Evolutionary conservation across 2,113 vertebrate species (phyloP).

Genomic region (Sprattus sprattus): DNA sequence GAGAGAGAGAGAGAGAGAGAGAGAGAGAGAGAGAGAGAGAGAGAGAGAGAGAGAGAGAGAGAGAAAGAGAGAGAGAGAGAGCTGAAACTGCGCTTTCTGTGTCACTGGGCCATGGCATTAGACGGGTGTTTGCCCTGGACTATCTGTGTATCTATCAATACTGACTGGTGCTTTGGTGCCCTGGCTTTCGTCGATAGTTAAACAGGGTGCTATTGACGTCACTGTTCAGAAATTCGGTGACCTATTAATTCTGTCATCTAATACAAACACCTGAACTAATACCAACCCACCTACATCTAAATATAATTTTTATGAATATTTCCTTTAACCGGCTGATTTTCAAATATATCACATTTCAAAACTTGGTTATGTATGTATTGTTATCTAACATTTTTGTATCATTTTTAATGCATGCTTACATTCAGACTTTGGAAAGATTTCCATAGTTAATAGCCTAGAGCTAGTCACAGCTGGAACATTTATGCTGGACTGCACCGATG

Average conservation of each 20-base stretch:
- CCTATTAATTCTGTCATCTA: slow-evolving; percentile 7
- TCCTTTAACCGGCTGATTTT: neutral
- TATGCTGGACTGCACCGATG: neutral
- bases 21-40: no score
- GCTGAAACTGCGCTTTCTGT: neutral
- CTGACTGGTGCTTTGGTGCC: neutral
- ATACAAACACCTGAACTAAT: neutral
- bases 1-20: no score
- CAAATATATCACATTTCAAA: neutral
- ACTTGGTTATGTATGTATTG: neutral
- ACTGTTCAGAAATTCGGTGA: neutral
- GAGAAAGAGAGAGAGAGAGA: neutral
- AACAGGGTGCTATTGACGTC: neutral
- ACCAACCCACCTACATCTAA: neutral
- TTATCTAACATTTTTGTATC: neutral
- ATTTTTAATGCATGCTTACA: neutral
- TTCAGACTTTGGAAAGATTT: neutral
- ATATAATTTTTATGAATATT: neutral
- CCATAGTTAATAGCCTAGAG: slow-evolving; percentile 8
- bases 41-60: no score
- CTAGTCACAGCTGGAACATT: neutral
- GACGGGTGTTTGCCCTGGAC: neutral
- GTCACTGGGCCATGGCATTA: neutral
- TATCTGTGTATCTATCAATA: neutral
- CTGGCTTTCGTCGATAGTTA: neutral